Evolutionary conservation across 2,888 invertebrate genomes (phyloP).

Genomic region (Aquatica leii): DNA sequence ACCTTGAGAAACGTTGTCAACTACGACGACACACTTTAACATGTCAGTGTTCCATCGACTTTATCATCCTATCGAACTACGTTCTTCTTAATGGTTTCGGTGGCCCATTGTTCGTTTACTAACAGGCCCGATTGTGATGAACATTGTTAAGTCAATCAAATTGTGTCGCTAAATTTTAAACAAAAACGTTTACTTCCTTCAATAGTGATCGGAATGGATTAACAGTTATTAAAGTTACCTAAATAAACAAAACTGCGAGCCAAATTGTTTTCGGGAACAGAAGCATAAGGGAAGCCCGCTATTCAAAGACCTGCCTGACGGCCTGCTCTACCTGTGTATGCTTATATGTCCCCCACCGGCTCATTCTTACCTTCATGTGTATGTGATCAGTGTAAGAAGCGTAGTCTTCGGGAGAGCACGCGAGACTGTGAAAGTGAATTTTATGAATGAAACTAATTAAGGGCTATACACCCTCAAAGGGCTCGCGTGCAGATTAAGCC

Average conservation of each 20-base stretch:
- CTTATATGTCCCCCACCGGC: conserved; percentile 59
- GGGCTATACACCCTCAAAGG: conserved; percentile 36
- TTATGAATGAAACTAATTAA: conserved; percentile 43
- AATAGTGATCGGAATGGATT: conserved; percentile 28
- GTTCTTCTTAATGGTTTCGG: conserved; percentile 52
- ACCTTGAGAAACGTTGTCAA: conserved; percentile 24
- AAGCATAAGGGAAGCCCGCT: conserved; percentile 37
- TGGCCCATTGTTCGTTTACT: conserved; percentile 54
- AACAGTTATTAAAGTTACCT: conserved; percentile 38
- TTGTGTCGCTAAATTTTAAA: conserved; percentile 14
- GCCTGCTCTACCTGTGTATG: conserved; percentile 57
- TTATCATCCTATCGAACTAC: conserved; percentile 49
- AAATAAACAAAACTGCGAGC: conserved; percentile 40
- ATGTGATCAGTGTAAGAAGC: conserved; percentile 62
- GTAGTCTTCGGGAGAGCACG: conserved; percentile 60
- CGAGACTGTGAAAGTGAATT: conserved; percentile 46
- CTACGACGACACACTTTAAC: conserved; percentile 42
- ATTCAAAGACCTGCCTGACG: conserved; percentile 51
- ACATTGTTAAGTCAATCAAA: conserved; percentile 59
- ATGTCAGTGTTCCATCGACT: conserved; percentile 54
- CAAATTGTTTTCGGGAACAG: conserved; percentile 39
- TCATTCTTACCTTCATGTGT: conserved; percentile 61
- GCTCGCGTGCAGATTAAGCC: conserved; percentile 31
- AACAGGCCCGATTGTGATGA: conserved; percentile 49
- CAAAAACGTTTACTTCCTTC: not conserved